Conservation (phyloP, 2,797 vertebrate species). For the Myotis daubentonii region DNA sequence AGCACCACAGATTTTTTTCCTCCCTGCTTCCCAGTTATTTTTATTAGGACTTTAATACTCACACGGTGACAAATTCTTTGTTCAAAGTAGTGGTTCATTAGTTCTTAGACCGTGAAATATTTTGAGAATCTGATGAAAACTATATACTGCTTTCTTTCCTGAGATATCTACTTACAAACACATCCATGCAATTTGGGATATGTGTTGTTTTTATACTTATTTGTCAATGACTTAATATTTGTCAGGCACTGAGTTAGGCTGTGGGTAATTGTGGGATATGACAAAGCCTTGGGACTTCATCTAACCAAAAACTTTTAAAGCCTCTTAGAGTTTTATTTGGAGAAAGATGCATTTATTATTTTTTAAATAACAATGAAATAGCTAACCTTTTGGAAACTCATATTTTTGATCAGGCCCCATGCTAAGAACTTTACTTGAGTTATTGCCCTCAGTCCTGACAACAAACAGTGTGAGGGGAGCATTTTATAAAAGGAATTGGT, state of each 20-base stretch:
- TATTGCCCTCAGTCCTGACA: background rate
- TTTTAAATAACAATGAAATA: background rate
- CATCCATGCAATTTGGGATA: background rate
- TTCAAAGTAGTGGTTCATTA: background rate
- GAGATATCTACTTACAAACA: background rate
- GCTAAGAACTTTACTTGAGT: background rate
- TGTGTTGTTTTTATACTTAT: background rate
- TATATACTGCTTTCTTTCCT: background rate
- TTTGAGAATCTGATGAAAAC: background rate
- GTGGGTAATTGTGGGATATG: background rate
- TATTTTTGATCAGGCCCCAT: background rate
- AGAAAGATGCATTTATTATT: background rate
- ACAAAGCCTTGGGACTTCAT: background rate
- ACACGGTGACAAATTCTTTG: background rate
- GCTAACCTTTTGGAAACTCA: background rate
- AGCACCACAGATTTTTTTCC: background rate
- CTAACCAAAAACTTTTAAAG: background rate
- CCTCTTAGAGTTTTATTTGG: conserved; percentile 20
- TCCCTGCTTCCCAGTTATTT: background rate
- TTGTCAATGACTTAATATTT: background rate
- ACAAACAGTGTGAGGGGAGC: background rate
- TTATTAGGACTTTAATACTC: background rate
- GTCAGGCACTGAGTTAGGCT: background rate
- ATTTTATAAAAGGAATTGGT: background rate
- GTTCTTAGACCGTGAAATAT: conserved; percentile 25